Base-by-base conservation (phyloP, 1,140 invertebrate species). In the Cryptotermes secundus region DNA sequence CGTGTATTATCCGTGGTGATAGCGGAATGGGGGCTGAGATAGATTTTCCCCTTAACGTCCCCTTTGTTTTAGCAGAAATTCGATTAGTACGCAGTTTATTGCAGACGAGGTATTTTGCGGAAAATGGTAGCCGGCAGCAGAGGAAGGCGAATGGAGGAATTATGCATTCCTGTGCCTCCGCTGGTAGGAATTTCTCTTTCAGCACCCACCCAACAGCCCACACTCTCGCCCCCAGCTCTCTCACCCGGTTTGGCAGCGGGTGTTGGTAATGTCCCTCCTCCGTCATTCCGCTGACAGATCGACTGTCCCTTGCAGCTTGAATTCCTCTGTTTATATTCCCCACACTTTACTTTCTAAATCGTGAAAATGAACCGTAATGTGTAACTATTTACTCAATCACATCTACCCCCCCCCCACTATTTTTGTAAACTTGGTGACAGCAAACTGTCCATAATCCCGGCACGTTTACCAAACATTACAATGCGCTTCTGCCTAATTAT, bases 41-140 rank as follows among this genome's bases (percentile, higher is more conserved):
- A 6, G 9, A 6, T 72, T 72, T 31, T 72, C 26, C 16, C 14
- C 26, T 31, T 10, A 31, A 72, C 26, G 9, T 72, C n/a, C 59
- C 16, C 59, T 72, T 72, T 72, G 59, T 72, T 72, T n/a, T 72
- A 16, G 59, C 26, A 72, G 59, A 72, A 72, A 72, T 72, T 72
- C 59, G 59, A 72, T 72, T 72, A 31, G 7, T 72, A n/a, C 59
- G 10, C 26, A n/a, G 7, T 72, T 72, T 72, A 72, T 72, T 72
- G 59, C 59, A 31, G 59, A 16, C 26, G 14, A 4, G 59, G 59
- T 14, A 72, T 72, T 72, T 26, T 72, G 59, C 26, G 26, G 59
- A 16, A 72, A 72, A 72, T 72, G 59, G 26, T 31, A 31, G 59
- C 59, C 6, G 59, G 9, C 26, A n/a, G 59, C 6, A 31, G n/a